A percentile compares a stretch with the other conserved stretches of the same genome.
Evolutionary conservation across 2,797 vertebrate species (phyloP).

Genomic region (Salmo trutta): DNA sequence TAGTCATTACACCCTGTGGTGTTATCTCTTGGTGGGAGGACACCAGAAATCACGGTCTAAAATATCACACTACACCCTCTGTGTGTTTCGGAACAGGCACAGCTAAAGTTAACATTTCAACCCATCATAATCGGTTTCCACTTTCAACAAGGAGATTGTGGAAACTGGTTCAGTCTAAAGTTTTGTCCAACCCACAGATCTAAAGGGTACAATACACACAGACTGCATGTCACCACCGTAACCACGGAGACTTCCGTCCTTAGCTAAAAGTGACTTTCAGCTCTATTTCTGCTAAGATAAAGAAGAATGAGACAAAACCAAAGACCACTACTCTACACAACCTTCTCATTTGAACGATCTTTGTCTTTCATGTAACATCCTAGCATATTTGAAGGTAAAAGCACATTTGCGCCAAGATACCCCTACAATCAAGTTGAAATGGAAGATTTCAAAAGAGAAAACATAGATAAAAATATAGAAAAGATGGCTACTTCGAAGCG

Average conservation of each 20-base stretch:
- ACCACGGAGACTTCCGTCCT: constrained; percentile 13
- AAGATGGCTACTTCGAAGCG: neutral
- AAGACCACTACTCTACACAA: constrained; percentile 58
- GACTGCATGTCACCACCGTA: constrained; percentile 52
- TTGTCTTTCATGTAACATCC: constrained; percentile 21
- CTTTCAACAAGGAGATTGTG: constrained; percentile 15
- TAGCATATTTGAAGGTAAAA: constrained; percentile 5
- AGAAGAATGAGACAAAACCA: constrained; percentile 53
- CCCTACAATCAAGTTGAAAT: neutral
- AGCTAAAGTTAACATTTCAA: constrained; percentile 30
- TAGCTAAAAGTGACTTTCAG: constrained; percentile 22
- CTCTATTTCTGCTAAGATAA: constrained; percentile 54
- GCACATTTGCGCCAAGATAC: neutral
- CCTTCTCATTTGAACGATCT: constrained; percentile 30
- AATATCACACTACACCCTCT: constrained; percentile 24
- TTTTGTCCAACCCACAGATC: constrained; percentile 36
- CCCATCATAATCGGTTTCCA: constrained; percentile 22
- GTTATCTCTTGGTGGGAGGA: constrained; percentile 25
- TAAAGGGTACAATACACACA: constrained; percentile 30
- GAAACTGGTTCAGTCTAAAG: constrained; percentile 12
- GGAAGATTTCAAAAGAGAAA: neutral
- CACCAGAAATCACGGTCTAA: neutral
- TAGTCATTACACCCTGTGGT: constrained; percentile 15
- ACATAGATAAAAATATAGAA: neutral
- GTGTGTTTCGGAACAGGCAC: constrained; percentile 20